phyloP scores from a whole-genome alignment of 2,888 invertebrate genomes.

The Papilio protenor region DNA sequence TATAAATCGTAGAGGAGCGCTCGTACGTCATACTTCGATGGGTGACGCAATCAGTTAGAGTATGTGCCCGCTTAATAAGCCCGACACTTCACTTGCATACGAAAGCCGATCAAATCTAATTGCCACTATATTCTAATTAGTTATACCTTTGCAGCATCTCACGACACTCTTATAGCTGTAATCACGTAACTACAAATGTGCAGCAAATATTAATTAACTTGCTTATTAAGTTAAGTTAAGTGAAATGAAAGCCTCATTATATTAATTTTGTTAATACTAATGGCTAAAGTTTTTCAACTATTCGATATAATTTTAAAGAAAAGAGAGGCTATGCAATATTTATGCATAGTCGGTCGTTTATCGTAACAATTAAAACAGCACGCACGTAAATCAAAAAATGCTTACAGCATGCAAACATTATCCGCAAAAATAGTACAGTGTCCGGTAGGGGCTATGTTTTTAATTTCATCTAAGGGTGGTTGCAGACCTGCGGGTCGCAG shows the following conservation, averaged over 20 bases:
- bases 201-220: background rate
- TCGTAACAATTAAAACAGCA: constrained; percentile 13
- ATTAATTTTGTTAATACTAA: background rate
- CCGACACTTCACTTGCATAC: constrained; percentile 58
- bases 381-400: constrained; percentile 12
- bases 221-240: background rate
- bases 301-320: background rate
- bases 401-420: constrained; percentile 7
- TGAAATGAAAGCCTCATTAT: background rate
- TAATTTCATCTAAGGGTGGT: constrained; percentile 49
- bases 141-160: constrained; percentile 7
- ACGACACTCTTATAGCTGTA: background rate
- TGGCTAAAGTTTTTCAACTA: background rate
- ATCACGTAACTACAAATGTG: constrained; percentile 1
- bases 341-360: background rate
- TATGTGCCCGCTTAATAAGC: constrained; percentile 65
- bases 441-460: constrained; percentile 48
- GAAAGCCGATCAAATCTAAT: constrained; percentile 51
- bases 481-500: constrained; percentile 60
- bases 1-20: constrained; percentile 64
- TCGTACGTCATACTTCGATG: constrained; percentile 73
- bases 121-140: constrained; percentile 46
- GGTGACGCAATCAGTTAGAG: constrained; percentile 78
- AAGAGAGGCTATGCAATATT: background rate
- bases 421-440: constrained; percentile 25